Evolutionary conservation across 2,888 invertebrate genomes (phyloP).

Genomic region (Lydus trimaculatus): DNA sequence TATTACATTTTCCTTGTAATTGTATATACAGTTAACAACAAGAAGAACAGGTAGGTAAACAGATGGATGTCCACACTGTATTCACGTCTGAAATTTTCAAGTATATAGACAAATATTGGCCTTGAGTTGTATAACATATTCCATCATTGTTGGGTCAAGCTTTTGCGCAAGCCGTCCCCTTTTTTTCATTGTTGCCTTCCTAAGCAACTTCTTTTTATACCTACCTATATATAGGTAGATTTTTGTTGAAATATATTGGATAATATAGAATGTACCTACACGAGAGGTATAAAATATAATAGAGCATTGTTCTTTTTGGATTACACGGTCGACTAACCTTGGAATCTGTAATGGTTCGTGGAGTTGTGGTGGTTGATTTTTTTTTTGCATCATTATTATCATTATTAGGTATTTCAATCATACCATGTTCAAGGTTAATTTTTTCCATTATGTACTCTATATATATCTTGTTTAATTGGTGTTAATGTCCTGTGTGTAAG

Average conservation of each 20-base stretch:
- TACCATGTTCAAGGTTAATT: slow-evolving; percentile 22
- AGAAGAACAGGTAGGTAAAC: not conserved
- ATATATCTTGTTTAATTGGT: slow-evolving; percentile 7
- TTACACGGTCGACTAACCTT: slow-evolving; percentile 48
- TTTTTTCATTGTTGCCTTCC: slow-evolving; percentile 2
- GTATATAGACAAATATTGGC: slow-evolving; percentile 12
- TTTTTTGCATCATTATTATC: slow-evolving; percentile 15
- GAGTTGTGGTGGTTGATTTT: slow-evolving; percentile 29
- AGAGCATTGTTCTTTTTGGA: slow-evolving; percentile 52
- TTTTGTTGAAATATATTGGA: not conserved
- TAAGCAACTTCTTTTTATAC: not conserved
- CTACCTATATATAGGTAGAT: not conserved
- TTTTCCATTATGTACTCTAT: not conserved
- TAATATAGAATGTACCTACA: not conserved
- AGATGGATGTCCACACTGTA: not conserved
- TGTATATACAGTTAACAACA: slow-evolving; percentile 5
- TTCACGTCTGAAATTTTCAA: not conserved
- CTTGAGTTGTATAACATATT: slow-evolving; percentile 22
- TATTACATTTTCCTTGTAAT: no score
- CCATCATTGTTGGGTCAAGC: not conserved
- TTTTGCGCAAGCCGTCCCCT: slow-evolving; percentile 27
- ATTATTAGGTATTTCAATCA: slow-evolving; percentile 12
- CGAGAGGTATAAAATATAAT: slow-evolving; percentile 35
- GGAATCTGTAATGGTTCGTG: slow-evolving; percentile 33
- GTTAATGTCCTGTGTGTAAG: not conserved